Base-by-base conservation (phyloP, 53 echinoderm and acorn worm genomes). In the Mesocentrotus franciscanus region DNA sequence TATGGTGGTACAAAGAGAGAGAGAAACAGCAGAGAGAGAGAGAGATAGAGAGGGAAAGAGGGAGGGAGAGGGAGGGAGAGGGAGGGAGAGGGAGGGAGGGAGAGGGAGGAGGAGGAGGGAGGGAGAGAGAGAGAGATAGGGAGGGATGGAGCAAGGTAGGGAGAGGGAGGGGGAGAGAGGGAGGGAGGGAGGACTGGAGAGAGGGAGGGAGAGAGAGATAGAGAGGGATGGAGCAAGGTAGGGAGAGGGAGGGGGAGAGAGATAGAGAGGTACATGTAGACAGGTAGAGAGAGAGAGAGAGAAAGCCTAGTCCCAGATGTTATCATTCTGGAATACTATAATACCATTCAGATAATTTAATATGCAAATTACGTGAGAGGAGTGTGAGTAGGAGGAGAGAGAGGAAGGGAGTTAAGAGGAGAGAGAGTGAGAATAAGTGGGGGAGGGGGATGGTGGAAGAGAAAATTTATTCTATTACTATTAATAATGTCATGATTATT, bases 161-260 rank as follows among this genome's bases (percentile, higher is more conserved):
- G 91, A 75, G 18, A 8, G 39, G 3, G 15, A 66, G 96, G 92
- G 91, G 79, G 90, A 64, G 78, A 78, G 90, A 90, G 90, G 76
- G 59, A 24, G 3, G 71, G 24, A 24, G 1, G 24, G 71, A 70
- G 71, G 71, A 1, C 1, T 1, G 17, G 17, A 70, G 24, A 70
- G 24, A 70, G 71, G 24, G 18, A 70, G 24, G 5, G 71, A 70
- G 71, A 70, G 17, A 70, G 24, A 24, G 24, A 24, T 1, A 4
- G 24, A 20, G 1, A 4, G 24, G 1, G 5, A 4, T 1, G 1
- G 71, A 4, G 3, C 1, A 4, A 70, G 24, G 3, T 1, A 70
- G 17, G 71, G 24, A 70, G 24, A 4, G 94, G 85, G 94, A 57
- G 61, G 26, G 36, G 10, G 39, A 89, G 76, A 70, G 78, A 85